A percentile compares a stretch with the other conserved stretches of the same genome.
Conservation (phyloP, 1,140 invertebrate genomes). For the Cyclina sinensis region DNA sequence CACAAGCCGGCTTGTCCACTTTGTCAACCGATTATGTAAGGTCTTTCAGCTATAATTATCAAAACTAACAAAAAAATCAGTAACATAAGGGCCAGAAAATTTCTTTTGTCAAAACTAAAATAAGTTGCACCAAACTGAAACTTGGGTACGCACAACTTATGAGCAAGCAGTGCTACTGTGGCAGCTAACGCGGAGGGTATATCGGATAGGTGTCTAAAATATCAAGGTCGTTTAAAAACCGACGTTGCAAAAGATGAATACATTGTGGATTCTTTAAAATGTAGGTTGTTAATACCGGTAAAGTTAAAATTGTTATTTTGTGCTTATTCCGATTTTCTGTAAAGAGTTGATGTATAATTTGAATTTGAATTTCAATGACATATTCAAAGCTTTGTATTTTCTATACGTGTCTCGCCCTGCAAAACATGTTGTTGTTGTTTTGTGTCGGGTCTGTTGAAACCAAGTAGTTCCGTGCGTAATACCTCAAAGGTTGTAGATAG, state of each 20-base stretch:
- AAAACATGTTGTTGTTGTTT: too few relatives aligned
- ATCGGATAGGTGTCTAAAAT: not conserved
- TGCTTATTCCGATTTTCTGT: too few relatives aligned
- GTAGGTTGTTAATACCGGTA: not conserved
- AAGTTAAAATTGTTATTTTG: conserved; percentile 6
- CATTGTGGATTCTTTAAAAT: conserved; percentile 2
- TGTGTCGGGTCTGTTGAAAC: too few relatives aligned
- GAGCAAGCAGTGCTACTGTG: not conserved
- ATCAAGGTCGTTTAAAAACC: not conserved
- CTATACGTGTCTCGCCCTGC: not conserved
- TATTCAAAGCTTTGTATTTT: conserved; percentile 3
- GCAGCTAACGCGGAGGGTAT: not conserved
- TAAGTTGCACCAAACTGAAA: not conserved
- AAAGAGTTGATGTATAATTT: not conserved
- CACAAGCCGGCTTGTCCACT: not conserved
- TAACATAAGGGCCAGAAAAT: not conserved
- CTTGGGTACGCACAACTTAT: not conserved
- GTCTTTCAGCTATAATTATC: not conserved
- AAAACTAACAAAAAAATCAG: not conserved
- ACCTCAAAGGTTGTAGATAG: too few relatives aligned
- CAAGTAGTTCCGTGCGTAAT: too few relatives aligned
- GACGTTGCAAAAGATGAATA: conserved; percentile 5
- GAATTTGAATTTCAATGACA: not conserved
- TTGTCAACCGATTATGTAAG: not conserved
- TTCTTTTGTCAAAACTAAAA: not conserved